Evolutionary conservation across 2,797 vertebrate species (phyloP), one percentile per base, ranked within the genome.

Genomic region (Parauchenoglanis ngamensis): DNA sequence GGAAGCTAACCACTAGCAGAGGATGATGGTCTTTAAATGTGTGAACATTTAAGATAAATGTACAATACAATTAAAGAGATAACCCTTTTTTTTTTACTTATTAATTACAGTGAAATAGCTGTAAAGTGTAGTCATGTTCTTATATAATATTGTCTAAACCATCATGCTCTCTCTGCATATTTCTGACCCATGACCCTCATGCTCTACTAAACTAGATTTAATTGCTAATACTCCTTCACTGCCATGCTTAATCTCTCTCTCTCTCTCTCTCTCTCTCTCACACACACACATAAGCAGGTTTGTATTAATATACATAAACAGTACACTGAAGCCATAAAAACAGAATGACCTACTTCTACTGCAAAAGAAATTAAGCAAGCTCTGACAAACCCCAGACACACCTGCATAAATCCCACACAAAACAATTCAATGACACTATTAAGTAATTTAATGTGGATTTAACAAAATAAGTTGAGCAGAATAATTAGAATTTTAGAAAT

Each of bases 271-370:
- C 73, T 54, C 73, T 76, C 73, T 52, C 44, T n/a, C 59, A 61
- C 59, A 61, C 61, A 65, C 61, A 65, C 61, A 13, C n/a, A 67
- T n/a, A 17, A 11, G n/a, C 11, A 40, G 13, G 2, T 19, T 44
- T 63, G 83, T 57, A 57, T 72, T 72, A 72, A 72, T 25, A 84
- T 40, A 40, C 52, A 40, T 15, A 57, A 84, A 84, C 49, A 44
- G n/a, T 80, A 61, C 11, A 61, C 12, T 13, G 13, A 44, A 80
- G 56, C 19, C 5, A 11, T 40, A 78, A 78, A 28, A 35, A 57
- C n/a, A 56, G 54, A 31, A 78, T 35, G 31, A 61, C 35, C 56
- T 44, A 61, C 23, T 80, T 80, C 57, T 23, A 44, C 57, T 23
- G 23, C 23, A 61, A 61, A 61, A 80, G 11, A 80, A 80, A 44